A percentile compares a stretch with the other conserved stretches of the same genome.
phyloP scores from a whole-genome alignment of 1,140 invertebrate species.

The Habropoda laboriosa region DNA sequence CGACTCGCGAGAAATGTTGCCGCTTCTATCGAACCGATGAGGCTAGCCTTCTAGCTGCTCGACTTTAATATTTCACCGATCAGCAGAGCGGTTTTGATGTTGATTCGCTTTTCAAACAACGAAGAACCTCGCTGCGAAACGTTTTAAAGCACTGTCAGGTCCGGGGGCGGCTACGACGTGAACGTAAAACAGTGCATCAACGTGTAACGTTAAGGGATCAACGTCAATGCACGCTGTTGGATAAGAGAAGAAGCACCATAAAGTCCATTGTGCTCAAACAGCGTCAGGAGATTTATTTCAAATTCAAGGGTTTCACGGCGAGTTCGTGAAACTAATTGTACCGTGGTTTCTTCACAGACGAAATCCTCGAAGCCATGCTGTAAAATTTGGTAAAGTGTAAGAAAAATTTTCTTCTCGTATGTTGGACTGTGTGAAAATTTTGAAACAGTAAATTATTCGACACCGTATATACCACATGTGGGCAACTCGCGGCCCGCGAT shows the following conservation, averaged over 20 bases:
- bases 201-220: slow-evolving; percentile 21
- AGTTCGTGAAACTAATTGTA: neutral
- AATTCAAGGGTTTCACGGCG: neutral
- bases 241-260: neutral
- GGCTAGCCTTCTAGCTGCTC: neutral
- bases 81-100: slow-evolving; percentile 8
- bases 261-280: neutral
- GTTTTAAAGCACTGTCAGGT: slow-evolving; percentile 36
- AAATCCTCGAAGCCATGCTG: no score
- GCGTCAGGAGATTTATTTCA: neutral
- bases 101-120: neutral
- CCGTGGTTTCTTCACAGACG: no score
- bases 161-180: neutral
- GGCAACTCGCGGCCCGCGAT: no score
- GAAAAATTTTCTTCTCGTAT: no score
- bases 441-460: no score
- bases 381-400: no score
- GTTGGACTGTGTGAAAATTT: no score
- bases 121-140: slow-evolving; percentile 6
- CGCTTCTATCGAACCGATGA: neutral
- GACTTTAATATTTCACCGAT: neutral
- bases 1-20: no score
- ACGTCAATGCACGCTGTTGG: slow-evolving; percentile 13
- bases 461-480: no score
- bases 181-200: neutral